Evolutionary conservation across 1,140 invertebrate species (phyloP).

Genomic region (Idris sp.): DNA sequence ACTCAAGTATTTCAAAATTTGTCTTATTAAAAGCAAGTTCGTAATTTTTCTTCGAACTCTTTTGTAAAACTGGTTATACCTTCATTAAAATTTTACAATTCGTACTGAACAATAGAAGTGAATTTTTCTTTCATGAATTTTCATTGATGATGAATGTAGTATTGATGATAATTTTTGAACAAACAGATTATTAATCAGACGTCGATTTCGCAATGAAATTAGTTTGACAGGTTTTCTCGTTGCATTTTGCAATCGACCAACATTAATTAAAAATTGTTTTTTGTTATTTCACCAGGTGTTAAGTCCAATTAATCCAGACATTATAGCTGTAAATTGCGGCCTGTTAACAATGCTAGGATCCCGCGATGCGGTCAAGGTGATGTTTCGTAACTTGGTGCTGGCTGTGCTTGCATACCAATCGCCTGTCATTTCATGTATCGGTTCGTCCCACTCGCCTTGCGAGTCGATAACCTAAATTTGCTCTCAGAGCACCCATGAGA

Average conservation of each 20-base stretch:
- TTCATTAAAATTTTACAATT: too few species aligned
- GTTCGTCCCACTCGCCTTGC: constrained; percentile 23
- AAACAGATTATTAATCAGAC: too few species aligned
- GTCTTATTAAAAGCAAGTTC: too few species aligned
- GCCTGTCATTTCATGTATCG: constrained; percentile 24
- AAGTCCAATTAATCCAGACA: constrained; percentile 35
- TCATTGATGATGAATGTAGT: too few species aligned
- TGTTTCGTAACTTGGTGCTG: constrained; percentile 59
- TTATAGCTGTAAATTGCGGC: constrained; percentile 17
- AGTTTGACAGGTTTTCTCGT: too few species aligned
- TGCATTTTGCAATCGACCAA: constrained; percentile 1
- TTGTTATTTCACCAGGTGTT: constrained; percentile 8
- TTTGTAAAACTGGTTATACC: too few species aligned
- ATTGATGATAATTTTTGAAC: too few species aligned
- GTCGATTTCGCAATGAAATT: too few species aligned
- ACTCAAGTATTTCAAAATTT: too few species aligned
- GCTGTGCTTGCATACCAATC: constrained; percentile 60
- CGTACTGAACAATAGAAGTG: too few species aligned
- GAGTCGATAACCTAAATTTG: constrained; percentile 65
- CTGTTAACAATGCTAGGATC: constrained; percentile 49
- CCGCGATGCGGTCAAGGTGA: constrained; percentile 66
- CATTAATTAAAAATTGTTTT: neutral
- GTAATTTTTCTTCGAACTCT: too few species aligned
- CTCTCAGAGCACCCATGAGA: constrained; percentile 19
- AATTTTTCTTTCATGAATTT: too few species aligned